Evolutionary conservation across 2,113 vertebrate genomes (phyloP).

Genomic region (Sorex araneus): DNA sequence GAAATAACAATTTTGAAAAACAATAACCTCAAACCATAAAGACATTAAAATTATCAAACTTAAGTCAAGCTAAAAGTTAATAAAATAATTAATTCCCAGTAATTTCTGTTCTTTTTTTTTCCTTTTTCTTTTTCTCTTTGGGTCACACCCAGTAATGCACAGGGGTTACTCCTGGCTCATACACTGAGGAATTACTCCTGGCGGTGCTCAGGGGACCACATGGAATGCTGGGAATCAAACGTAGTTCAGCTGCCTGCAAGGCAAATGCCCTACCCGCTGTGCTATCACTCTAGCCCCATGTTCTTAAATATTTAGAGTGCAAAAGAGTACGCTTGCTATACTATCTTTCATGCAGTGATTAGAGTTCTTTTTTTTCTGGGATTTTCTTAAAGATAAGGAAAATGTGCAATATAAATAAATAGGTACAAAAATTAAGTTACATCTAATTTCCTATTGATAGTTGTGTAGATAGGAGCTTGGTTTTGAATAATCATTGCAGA

Average conservation of each 20-base stretch:
- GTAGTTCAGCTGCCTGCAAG: too few relatives aligned
- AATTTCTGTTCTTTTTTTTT: neutral
- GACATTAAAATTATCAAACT: neutral
- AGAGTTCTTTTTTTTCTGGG: neutral
- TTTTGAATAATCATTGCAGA: neutral
- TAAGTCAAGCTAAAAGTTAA: conserved; percentile 7
- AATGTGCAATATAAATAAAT: conserved; percentile 8
- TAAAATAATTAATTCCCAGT: neutral
- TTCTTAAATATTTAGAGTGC: neutral
- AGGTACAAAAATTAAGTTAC: neutral
- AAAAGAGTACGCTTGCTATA: neutral
- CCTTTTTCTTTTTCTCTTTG: too few relatives aligned
- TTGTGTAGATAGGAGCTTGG: neutral
- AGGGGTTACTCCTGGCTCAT: too few relatives aligned
- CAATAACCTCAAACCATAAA: conserved; percentile 19
- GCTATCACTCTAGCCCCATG: too few relatives aligned
- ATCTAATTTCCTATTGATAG: neutral
- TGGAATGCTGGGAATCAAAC: too few relatives aligned
- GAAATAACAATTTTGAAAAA: neutral
- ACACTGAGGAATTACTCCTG: too few relatives aligned
- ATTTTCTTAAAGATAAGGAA: neutral
- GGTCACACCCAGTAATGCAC: too few relatives aligned
- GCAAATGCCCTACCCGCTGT: too few relatives aligned
- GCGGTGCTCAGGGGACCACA: too few relatives aligned
- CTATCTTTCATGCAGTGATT: neutral